These are phyloP conservation scores for Bucorvus abyssinicus DNA, from an alignment of 2,797 vertebrate genomes.

Conservation along the genomic window DNA sequence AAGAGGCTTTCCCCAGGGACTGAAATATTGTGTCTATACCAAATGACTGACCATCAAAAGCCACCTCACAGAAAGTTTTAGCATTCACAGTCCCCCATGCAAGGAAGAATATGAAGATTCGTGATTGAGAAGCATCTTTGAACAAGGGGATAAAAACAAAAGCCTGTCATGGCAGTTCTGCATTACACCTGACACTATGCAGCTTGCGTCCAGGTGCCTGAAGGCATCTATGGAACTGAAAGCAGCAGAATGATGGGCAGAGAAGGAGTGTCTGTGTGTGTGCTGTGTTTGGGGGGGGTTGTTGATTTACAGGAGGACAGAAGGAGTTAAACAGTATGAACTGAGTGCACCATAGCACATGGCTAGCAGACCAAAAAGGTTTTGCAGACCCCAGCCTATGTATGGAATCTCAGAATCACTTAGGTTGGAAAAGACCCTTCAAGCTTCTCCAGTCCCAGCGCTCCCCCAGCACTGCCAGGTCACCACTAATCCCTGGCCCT, in stretches of 20 bases:
- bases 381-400: neutral
- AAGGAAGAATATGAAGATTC: neutral
- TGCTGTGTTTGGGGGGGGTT: neutral
- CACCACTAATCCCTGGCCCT: no score
- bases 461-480: no score
- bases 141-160: neutral
- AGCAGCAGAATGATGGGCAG: neutral
- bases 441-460: neutral
- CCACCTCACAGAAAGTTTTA: neutral
- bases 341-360: neutral
- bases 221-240: neutral
- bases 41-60: neutral
- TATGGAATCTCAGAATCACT: neutral
- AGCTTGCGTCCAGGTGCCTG: neutral
- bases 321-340: neutral
- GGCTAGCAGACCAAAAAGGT: neutral
- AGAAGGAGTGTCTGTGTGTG: no score
- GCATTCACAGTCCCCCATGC: neutral
- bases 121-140: neutral
- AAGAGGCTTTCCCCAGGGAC: neutral
- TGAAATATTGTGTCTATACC: neutral
- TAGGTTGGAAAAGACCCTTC: neutral
- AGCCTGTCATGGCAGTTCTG: neutral
- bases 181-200: neutral
- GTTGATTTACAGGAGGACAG: neutral